Conservation (phyloP, 2,797 vertebrate species). For the Darevskia nairensis region DNA sequence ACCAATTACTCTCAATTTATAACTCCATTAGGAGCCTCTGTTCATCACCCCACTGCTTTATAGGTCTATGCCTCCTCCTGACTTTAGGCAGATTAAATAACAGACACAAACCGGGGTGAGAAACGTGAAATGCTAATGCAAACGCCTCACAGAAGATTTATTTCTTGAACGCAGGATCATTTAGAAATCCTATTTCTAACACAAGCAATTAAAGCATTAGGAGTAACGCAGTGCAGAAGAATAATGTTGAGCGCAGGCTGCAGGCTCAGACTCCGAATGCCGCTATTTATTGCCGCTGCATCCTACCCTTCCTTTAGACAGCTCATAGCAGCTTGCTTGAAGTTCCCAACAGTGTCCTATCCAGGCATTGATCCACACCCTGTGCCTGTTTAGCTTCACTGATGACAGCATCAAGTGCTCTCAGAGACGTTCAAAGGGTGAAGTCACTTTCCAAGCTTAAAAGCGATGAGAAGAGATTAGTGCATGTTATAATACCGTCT, state of each 20-base stretch:
- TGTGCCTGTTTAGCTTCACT: not conserved
- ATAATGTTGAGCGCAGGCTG: not conserved
- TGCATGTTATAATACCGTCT: not conserved
- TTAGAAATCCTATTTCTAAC: slow-evolving; percentile 33
- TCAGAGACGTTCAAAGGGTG: not conserved
- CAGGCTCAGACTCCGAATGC: not conserved
- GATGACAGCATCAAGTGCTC: not conserved
- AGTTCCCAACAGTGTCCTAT: not conserved
- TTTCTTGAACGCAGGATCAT: slow-evolving; percentile 30
- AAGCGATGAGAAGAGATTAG: not conserved
- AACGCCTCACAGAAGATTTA: slow-evolving; percentile 49
- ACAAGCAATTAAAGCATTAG: slow-evolving; percentile 15
- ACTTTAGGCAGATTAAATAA: slow-evolving; percentile 75
- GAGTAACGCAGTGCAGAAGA: not conserved
- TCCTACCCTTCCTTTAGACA: not conserved
- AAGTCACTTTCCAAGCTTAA: not conserved
- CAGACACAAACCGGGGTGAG: slow-evolving; percentile 67
- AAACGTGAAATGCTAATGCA: slow-evolving; percentile 67
- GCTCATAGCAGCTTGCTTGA: not conserved
- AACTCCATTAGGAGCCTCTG: slow-evolving; percentile 76
- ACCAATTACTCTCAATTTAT: slow-evolving; percentile 82
- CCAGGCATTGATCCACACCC: not conserved
- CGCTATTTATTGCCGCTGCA: not conserved
- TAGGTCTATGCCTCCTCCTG: slow-evolving; percentile 63
- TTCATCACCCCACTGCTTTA: slow-evolving; percentile 70